Evolutionary conservation across 2,888 invertebrate genomes (phyloP).

Genomic region (Augochlorella aurata): DNA sequence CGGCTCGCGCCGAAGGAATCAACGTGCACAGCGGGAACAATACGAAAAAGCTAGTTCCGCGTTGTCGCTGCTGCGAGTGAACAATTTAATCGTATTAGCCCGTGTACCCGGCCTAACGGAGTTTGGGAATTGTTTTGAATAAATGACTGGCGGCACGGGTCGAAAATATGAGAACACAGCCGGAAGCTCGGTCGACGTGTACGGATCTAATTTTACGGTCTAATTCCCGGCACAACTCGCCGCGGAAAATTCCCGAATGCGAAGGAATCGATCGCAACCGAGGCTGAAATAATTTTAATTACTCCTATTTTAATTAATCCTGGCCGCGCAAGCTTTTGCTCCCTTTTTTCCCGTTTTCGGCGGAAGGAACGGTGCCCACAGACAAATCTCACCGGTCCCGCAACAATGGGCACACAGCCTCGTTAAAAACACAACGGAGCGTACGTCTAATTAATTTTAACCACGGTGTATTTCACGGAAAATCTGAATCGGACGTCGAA

Average conservation of each 20-base stretch:
- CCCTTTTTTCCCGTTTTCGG: background rate
- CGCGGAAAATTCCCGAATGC: background rate
- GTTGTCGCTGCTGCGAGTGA: constrained; percentile 13
- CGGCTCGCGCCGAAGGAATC: background rate
- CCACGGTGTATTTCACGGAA: background rate
- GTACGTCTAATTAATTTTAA: background rate
- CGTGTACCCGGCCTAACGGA: constrained; percentile 27
- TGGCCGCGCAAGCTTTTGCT: background rate
- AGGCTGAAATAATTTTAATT: constrained; percentile 1
- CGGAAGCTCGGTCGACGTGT: background rate
- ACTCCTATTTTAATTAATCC: constrained; percentile 2
- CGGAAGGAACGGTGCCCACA: background rate
- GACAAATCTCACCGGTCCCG: background rate
- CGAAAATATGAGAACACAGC: constrained; percentile 17
- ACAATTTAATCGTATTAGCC: constrained; percentile 41
- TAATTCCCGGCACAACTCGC: constrained; percentile 10
- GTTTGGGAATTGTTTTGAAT: constrained; percentile 35
- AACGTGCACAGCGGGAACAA: too few species aligned
- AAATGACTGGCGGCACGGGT: constrained; percentile 24
- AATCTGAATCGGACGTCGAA: background rate
- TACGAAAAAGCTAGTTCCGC: background rate
- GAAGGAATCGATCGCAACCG: constrained; percentile 8
- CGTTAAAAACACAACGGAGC: background rate
- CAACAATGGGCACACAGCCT: background rate
- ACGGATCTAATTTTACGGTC: constrained; percentile 25